Conservation (phyloP, 2,888 invertebrate genomes). For the Neoitamus cyanurus region DNA sequence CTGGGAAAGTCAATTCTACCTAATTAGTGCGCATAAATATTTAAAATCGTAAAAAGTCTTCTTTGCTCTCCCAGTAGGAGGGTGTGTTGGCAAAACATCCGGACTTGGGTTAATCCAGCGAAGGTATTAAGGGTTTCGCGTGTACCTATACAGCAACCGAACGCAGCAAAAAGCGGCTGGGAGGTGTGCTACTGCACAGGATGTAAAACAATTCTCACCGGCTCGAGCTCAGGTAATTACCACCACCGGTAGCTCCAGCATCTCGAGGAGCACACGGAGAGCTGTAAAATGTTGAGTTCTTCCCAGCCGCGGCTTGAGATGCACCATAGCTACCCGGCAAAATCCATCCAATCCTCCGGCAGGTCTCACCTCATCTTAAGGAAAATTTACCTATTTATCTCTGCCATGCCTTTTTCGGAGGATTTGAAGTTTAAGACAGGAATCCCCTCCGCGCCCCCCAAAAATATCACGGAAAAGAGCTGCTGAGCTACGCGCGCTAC, state of each 20-base stretch:
- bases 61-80: not conserved
- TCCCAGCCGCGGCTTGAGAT: not conserved
- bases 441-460: not conserved
- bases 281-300: not conserved
- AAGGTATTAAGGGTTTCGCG: not conserved
- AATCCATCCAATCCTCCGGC: not conserved
- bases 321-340: not conserved
- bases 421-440: not conserved
- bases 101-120: not conserved
- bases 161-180: not conserved
- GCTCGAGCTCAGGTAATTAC: constrained; percentile 9
- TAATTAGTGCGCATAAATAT: constrained; percentile 52
- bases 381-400: constrained; percentile 32
- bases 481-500: constrained; percentile 12
- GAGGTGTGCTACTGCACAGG: constrained; percentile 17
- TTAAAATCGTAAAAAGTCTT: constrained; percentile 51
- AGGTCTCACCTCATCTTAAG: not conserved
- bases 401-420: constrained; percentile 24
- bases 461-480: not conserved
- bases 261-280: not conserved
- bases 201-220: not conserved
- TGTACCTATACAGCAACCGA: not conserved
- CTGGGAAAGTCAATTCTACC: constrained; percentile 47
- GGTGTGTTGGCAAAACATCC: not conserved
- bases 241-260: constrained; percentile 30